A percentile compares a stretch with the other conserved stretches of the same genome.
phyloP scores from a whole-genome alignment of 2,797 vertebrate genomes.

The Karalla daura region DNA sequence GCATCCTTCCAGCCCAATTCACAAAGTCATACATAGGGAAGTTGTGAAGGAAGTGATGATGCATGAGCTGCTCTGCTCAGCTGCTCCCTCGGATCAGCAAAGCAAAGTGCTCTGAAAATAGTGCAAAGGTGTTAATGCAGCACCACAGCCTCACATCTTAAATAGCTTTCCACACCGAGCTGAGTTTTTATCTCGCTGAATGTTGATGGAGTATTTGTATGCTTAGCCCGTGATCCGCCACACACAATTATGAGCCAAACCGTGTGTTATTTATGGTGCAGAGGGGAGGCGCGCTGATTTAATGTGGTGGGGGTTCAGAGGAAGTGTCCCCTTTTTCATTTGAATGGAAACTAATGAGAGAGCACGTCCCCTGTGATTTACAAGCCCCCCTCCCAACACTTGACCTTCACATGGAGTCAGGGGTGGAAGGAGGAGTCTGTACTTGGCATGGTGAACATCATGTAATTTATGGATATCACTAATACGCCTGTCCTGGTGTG shows the following conservation, averaged over 20 bases:
- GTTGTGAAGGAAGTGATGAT: slow-evolving; percentile 34
- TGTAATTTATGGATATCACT: slow-evolving; percentile 59
- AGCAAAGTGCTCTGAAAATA: slow-evolving; percentile 58
- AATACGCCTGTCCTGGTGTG: slow-evolving; percentile 32
- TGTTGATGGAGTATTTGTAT: slow-evolving; percentile 53
- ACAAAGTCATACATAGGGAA: slow-evolving; percentile 25
- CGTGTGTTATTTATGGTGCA: slow-evolving; percentile 67
- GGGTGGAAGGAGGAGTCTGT: slow-evolving; percentile 23
- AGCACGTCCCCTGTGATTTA: slow-evolving; percentile 42
- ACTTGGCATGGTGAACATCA: slow-evolving; percentile 22
- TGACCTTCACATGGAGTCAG: slow-evolving; percentile 57
- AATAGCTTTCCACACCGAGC: slow-evolving; percentile 22
- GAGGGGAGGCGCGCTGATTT: slow-evolving; percentile 42
- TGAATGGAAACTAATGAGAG: slow-evolving; percentile 50
- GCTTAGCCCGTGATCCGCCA: slow-evolving; percentile 39
- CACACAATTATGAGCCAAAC: slow-evolving; percentile 52
- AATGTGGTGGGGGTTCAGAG: slow-evolving; percentile 14
- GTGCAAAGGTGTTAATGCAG: slow-evolving; percentile 56
- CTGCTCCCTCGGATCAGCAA: slow-evolving; percentile 23
- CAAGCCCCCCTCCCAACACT: slow-evolving; percentile 10
- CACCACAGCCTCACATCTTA: slow-evolving; percentile 27
- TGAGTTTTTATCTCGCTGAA: slow-evolving; percentile 45
- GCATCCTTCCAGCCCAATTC: slow-evolving; percentile 16
- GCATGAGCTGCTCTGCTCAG: slow-evolving; percentile 39
- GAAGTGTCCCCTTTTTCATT: slow-evolving; percentile 40